These are phyloP conservation scores for Scytalopus superciliaris DNA, from an alignment of 2,113 vertebrate genomes.

Conservation along the genomic window DNA sequence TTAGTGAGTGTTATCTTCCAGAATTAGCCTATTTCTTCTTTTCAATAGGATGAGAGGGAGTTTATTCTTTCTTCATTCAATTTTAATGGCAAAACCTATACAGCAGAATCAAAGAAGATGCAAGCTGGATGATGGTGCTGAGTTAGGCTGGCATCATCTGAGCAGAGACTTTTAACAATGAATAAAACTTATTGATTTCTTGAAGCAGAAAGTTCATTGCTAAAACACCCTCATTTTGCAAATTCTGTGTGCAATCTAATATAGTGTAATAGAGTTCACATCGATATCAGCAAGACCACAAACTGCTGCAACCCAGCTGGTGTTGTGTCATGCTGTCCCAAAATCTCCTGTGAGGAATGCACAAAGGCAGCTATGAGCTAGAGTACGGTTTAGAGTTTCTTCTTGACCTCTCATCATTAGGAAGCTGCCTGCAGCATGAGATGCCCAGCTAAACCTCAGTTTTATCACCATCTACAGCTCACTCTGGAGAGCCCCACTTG, in stretches of 20 bases:
- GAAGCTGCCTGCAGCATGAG: not conserved
- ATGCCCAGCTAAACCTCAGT: rapidly evolving
- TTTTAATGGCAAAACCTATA: not conserved
- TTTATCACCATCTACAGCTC: not conserved
- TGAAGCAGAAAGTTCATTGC: not conserved
- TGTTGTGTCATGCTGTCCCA: not conserved
- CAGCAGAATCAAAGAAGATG: not conserved
- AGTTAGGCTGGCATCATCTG: not conserved
- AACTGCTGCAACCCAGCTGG: not conserved
- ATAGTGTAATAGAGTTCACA: not conserved
- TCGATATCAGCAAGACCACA: not conserved
- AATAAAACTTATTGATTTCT: not conserved
- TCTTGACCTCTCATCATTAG: not conserved
- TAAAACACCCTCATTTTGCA: not conserved
- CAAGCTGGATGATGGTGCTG: not conserved
- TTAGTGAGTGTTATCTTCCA: not conserved
- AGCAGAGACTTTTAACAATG: not conserved
- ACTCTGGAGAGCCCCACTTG: not conserved
- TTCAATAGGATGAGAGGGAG: not conserved
- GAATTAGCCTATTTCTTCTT: not conserved
- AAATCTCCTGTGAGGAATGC: rapidly evolving
- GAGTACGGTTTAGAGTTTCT: not conserved
- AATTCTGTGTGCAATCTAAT: not conserved
- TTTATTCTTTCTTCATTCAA: not conserved
- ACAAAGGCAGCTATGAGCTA: not conserved